These are phyloP conservation scores for Microcebus tavaratra DNA, from an alignment of 2,113 vertebrate species.

Conservation along the genomic window DNA sequence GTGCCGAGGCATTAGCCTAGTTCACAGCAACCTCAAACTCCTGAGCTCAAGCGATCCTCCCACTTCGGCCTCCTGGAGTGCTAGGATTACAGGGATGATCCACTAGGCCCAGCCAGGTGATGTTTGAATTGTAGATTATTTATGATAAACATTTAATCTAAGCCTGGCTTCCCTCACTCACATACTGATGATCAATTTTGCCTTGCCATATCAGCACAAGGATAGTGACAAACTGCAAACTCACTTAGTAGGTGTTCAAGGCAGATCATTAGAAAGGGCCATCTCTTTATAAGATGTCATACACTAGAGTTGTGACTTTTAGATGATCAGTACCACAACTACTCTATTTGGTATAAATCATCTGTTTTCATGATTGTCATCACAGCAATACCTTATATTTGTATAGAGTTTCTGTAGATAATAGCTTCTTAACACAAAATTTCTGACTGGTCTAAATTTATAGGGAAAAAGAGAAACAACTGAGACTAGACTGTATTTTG, in stretches of 20 bases:
- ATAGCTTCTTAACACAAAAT: not conserved
- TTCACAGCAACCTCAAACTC: no score
- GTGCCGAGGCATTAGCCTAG: no score
- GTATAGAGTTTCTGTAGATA: not conserved
- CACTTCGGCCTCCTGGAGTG: no score
- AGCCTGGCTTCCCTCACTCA: not conserved
- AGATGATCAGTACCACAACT: not conserved
- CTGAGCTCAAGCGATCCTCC: no score
- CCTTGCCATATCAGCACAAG: not conserved
- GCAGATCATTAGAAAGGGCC: not conserved
- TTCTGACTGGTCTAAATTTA: not conserved
- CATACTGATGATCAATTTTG: not conserved
- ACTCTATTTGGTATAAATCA: not conserved
- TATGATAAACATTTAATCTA: not conserved
- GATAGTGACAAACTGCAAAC: not conserved
- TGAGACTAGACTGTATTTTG: not conserved
- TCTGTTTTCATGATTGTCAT: not conserved
- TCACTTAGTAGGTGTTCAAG: not conserved
- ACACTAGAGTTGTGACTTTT: not conserved
- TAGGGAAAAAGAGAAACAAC: slow-evolving; percentile 10
- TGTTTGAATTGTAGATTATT: not conserved
- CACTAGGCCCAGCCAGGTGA: no score
- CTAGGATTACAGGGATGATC: no score
- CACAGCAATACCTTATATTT: not conserved
- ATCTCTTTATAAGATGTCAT: not conserved